Evolutionary conservation across 2,113 vertebrate species (phyloP).

Genomic region (Eonycteris spelaea): DNA sequence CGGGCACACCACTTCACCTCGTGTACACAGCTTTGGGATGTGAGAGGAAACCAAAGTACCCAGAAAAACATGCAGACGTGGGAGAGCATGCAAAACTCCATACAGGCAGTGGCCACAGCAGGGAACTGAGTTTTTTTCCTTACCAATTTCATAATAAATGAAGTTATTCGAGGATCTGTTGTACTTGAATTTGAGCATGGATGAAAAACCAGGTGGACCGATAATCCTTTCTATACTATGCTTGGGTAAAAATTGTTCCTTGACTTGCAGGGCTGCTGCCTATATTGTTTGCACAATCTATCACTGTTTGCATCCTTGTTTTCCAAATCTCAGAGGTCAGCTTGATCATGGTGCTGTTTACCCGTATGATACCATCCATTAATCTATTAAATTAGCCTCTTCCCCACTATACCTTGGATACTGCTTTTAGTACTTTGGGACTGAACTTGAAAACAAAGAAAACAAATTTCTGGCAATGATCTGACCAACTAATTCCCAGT

Average conservation of each 20-base stretch:
- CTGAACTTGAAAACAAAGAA: background rate
- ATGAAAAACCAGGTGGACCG: background rate
- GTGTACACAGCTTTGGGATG: background rate
- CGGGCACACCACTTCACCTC: background rate
- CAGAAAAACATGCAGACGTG: background rate
- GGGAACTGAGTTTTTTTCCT: background rate
- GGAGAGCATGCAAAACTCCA: background rate
- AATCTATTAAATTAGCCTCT: background rate
- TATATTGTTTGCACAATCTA: background rate
- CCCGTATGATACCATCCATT: background rate
- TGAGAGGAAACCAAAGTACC: background rate
- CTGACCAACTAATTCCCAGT: background rate
- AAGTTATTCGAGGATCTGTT: background rate
- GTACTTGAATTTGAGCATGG: background rate
- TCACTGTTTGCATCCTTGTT: background rate
- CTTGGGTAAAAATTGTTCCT: background rate
- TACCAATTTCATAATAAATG: background rate
- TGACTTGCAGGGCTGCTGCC: background rate
- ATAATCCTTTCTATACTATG: accelerated
- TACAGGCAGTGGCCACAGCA: background rate
- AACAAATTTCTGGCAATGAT: background rate
- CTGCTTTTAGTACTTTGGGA: background rate
- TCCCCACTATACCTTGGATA: background rate
- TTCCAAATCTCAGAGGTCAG: background rate
- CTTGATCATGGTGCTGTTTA: background rate